These are phyloP conservation scores for Danio aesculapii DNA, from an alignment of 2,797 vertebrate genomes.

Conservation along the genomic window DNA sequence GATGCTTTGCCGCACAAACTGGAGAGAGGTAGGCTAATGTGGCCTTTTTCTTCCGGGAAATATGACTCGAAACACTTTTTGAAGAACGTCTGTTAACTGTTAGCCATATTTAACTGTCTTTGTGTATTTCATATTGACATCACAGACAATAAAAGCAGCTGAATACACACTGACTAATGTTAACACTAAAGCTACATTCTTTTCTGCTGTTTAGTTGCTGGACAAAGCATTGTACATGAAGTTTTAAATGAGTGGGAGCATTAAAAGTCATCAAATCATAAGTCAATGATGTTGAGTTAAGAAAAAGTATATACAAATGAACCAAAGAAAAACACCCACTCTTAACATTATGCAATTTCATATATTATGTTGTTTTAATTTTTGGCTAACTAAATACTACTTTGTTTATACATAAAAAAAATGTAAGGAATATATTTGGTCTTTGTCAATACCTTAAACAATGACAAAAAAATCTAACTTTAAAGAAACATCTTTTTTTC, in stretches of 20 bases:
- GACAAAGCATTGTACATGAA: conserved; percentile 56
- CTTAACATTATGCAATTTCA: too few relatives aligned
- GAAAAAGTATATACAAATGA: not conserved
- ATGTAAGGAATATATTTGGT: too few relatives aligned
- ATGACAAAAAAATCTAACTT: too few relatives aligned
- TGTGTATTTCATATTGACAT: not conserved
- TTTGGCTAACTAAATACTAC: too few relatives aligned
- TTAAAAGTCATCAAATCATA: conserved; percentile 63
- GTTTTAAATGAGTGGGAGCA: conserved; percentile 10
- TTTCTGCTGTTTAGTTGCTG: conserved; percentile 52
- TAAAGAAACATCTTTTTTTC: too few relatives aligned
- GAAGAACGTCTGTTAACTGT: not conserved
- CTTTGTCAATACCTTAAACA: too few relatives aligned
- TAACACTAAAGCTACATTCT: not conserved
- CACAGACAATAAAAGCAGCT: not conserved
- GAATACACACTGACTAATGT: not conserved
- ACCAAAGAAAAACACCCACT: not conserved
- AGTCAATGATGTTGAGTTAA: conserved; percentile 72
- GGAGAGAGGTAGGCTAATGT: not conserved
- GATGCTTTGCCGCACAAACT: conserved; percentile 53
- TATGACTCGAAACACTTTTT: not conserved
- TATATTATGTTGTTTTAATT: too few relatives aligned
- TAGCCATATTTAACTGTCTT: conserved; percentile 1
- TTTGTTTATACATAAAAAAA: too few relatives aligned
- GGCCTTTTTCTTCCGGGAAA: not conserved